Percentiles rank a stretch among this genome's conserved stretches.
phyloP scores from a whole-genome alignment of 2,888 invertebrate species.

The Ephialtes manifestator region DNA sequence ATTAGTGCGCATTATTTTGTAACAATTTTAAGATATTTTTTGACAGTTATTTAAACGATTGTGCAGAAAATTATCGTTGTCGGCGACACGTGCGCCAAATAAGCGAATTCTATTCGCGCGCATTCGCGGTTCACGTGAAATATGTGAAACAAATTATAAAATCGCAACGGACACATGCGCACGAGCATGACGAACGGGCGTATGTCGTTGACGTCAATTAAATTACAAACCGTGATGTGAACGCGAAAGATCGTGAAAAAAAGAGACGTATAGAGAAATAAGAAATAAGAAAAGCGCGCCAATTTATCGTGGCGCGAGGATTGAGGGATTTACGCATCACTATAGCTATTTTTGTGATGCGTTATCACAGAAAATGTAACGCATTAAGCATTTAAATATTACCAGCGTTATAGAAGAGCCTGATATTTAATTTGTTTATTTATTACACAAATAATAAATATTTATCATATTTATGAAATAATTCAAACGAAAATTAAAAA shows the following conservation, averaged over 20 bases:
- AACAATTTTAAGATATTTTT: not conserved
- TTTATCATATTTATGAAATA: too few species aligned
- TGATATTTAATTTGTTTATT: too few species aligned
- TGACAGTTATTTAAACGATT: not conserved
- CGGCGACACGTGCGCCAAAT: not conserved
- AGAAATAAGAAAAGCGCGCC: not conserved
- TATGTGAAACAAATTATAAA: conserved; percentile 1
- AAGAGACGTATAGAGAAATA: not conserved
- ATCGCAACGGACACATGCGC: not conserved
- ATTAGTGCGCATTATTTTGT: too few species aligned
- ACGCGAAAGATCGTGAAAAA: not conserved
- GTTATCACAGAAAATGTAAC: not conserved
- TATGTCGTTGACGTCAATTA: conserved; percentile 11
- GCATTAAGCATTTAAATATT: not conserved
- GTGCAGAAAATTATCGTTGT: not conserved
- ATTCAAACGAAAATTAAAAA: too few species aligned
- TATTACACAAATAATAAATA: too few species aligned
- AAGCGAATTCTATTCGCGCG: not conserved
- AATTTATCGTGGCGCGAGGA: conserved; percentile 6
- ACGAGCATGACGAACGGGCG: not conserved
- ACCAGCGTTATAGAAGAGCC: too few species aligned
- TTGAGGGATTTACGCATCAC: not conserved
- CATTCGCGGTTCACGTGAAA: conserved; percentile 18
- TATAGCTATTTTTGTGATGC: not conserved
- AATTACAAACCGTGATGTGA: conserved; percentile 5